Evolutionary conservation across 1,140 invertebrate genomes (phyloP), one percentile per base, ranked within the genome.

Genomic region (Papilio xuthus): DNA sequence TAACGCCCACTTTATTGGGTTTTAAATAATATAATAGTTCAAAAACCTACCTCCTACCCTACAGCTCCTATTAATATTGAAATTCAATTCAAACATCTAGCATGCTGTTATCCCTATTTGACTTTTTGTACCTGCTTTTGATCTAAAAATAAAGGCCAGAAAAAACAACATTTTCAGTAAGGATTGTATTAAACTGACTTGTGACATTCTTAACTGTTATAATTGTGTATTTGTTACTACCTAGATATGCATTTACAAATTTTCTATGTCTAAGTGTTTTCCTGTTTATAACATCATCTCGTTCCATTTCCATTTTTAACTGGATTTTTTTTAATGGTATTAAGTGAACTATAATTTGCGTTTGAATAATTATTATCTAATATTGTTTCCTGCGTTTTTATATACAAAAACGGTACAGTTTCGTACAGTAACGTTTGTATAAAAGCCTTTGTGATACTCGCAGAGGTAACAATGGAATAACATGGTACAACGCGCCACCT

Each of bases 401-500:
- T 60, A 1, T 67, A 15, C 26, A 28, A 67, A 67, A 32, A 28
- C 1, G 0, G 3, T 28, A 15, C 26, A 67, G 23, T 67, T 67
- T 67, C 10, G 60, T 32, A 67, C 6, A 28, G 60, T 28, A 8
- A 67, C 60, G 26, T 15, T 23, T 13, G 12, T 32, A 28, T 32
- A 28, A 7, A 67, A 18, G 26, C 60, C 9, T 67, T 67, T 32
- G 12, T 32, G 60, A 67, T 60, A 26, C 12, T 67, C 60, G 26
- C 60, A 32, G 26, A 67, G 26, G 26, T 67, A 67, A 67, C 60
- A 67, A 67, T 67, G 15, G 60, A 67, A 32, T 67, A 28, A 28
- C 60, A 32, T 15, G 8, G 23, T 15, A 28, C 60, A 32, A 63
- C 23, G 60, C 60, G 60, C 26, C 26, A 15, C 10, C 20, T 32